These are phyloP conservation scores for Sarcoramphus papa DNA, from an alignment of 2,797 vertebrate species.

Conservation along the genomic window DNA sequence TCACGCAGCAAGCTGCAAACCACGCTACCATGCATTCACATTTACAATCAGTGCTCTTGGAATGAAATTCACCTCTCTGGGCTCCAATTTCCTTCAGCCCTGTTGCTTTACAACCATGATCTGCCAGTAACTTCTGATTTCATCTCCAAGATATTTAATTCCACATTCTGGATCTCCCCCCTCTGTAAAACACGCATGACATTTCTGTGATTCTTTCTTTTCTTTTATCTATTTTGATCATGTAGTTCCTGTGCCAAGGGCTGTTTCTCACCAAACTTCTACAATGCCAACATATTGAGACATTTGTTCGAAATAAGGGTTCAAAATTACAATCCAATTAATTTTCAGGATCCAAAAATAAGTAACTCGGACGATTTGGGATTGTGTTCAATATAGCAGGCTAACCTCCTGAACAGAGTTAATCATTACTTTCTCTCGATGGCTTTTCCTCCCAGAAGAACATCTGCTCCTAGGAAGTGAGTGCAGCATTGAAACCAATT, in stretches of 20 bases:
- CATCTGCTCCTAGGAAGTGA: not conserved
- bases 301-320: not conserved
- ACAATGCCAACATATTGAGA: not conserved
- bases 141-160: not conserved
- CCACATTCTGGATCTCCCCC: not conserved
- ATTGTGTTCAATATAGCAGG: not conserved
- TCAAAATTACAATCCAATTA: not conserved
- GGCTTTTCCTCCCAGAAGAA: not conserved
- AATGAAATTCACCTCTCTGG: not conserved
- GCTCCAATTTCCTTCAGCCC: not conserved
- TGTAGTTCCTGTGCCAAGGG: not conserved
- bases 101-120: not conserved
- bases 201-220: not conserved
- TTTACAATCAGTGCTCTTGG: too few species aligned
- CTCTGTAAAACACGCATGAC: not conserved
- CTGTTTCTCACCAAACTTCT: not conserved
- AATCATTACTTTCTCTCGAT: not conserved
- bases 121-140: not conserved
- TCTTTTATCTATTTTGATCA: not conserved
- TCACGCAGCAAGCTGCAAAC: not conserved
- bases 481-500: not conserved
- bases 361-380: not conserved
- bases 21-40: fast-evolving
- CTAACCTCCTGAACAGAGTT: not conserved
- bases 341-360: not conserved